Evolutionary conservation across 1,140 invertebrate species (phyloP).

Genomic region (Steinernema khuongi): DNA sequence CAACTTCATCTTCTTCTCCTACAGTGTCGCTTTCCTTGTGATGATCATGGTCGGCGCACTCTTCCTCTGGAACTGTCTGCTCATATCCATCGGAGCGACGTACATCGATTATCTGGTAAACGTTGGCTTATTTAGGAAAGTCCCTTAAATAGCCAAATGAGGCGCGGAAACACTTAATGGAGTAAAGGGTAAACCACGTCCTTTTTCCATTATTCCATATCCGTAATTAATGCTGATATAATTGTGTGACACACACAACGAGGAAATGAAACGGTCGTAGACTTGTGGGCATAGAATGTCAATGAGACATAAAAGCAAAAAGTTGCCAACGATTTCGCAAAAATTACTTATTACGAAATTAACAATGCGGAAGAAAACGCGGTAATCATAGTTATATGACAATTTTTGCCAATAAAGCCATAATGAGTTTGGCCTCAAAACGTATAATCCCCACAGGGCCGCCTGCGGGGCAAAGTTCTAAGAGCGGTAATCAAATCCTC

Average conservation of each 20-base stretch:
- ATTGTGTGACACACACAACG: neutral
- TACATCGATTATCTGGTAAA: slow-evolving; percentile 39
- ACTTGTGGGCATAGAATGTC: neutral
- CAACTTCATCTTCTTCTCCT: slow-evolving; percentile 34
- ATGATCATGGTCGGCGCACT: slow-evolving; percentile 32
- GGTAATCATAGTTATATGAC: neutral
- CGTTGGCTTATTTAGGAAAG: neutral
- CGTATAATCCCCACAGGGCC: neutral
- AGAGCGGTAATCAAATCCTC: too few species aligned
- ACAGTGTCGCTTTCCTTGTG: slow-evolving; percentile 26
- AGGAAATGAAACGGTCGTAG: neutral
- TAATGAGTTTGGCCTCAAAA: neutral
- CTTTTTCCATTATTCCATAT: neutral
- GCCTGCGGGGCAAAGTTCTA: too few species aligned
- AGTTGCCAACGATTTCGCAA: neutral
- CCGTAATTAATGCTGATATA: neutral
- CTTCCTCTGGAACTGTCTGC: slow-evolving; percentile 29
- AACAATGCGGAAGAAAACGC: neutral
- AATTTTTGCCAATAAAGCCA: neutral
- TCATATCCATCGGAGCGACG: slow-evolving; percentile 32
- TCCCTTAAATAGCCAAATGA: too few species aligned
- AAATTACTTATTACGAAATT: neutral
- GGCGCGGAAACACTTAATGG: too few species aligned
- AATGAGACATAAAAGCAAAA: neutral
- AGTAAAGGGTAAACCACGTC: too few species aligned